These are phyloP conservation scores for Pomacea canaliculata DNA, from an alignment of 2,888 invertebrate genomes.

Conservation along the genomic window DNA sequence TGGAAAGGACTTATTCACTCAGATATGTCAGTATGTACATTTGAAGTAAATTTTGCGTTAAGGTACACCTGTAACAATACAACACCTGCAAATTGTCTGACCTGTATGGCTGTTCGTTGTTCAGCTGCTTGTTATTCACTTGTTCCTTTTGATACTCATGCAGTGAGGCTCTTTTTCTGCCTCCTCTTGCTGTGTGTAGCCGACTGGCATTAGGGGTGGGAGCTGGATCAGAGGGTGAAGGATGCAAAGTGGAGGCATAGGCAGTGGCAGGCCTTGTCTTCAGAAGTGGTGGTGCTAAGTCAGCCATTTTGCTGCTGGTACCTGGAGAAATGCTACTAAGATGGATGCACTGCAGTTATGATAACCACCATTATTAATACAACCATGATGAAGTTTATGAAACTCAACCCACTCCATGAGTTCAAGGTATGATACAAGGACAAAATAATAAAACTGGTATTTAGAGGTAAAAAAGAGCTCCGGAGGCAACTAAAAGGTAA, in stretches of 20 bases:
- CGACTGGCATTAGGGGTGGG: slow-evolving; percentile 26
- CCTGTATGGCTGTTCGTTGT: slow-evolving; percentile 58
- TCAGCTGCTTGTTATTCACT: slow-evolving; percentile 40
- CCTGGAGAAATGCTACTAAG: background rate
- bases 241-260: background rate
- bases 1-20: too few relatives aligned
- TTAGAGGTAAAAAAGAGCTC: too few relatives aligned
- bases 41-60: too few relatives aligned
- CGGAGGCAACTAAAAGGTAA: too few relatives aligned
- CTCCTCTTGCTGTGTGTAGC: slow-evolving; percentile 28
- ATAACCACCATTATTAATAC: too few relatives aligned
- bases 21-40: too few relatives aligned
- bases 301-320: background rate
- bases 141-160: slow-evolving; percentile 17
- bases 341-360: too few relatives aligned
- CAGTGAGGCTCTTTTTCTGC: background rate
- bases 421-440: too few relatives aligned
- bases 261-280: slow-evolving; percentile 6
- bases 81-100: slow-evolving; percentile 18
- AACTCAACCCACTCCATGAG: too few relatives aligned
- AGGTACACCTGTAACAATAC: too few relatives aligned
- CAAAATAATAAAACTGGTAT: too few relatives aligned
- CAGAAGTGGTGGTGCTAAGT: background rate
- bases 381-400: too few relatives aligned
- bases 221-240: slow-evolving; percentile 9